These are phyloP conservation scores for Leuciscus idus DNA, from an alignment of 2,113 vertebrate species.

Conservation along the genomic window DNA sequence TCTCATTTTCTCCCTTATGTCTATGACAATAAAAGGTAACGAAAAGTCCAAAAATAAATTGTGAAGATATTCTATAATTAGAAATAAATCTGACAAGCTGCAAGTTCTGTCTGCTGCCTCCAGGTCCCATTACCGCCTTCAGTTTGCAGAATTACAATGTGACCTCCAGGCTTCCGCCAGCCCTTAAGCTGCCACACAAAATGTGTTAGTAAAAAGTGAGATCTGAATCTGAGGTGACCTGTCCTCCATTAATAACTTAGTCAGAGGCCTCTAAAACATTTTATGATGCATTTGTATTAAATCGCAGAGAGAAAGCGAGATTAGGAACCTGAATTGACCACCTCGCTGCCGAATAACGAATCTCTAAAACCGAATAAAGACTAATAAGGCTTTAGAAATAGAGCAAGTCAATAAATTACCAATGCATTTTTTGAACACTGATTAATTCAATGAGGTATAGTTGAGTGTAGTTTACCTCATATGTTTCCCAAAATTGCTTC, in stretches of 20 bases:
- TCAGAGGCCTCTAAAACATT: constrained; percentile 37
- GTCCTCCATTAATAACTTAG: constrained; percentile 40
- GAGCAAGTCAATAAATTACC: not conserved
- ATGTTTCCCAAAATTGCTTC: not conserved
- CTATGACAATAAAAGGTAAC: not conserved
- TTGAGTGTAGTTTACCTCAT: not conserved
- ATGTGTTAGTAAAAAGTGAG: not conserved
- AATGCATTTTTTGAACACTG: not conserved
- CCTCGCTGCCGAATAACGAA: not conserved
- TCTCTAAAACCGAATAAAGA: not conserved
- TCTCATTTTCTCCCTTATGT: not conserved
- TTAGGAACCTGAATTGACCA: not conserved
- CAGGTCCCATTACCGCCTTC: constrained; percentile 10
- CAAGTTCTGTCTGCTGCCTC: not conserved
- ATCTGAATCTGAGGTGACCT: constrained; percentile 37
- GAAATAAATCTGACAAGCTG: not conserved
- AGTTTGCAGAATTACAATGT: constrained; percentile 17
- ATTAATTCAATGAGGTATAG: not conserved
- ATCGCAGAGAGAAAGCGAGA: constrained; percentile 9
- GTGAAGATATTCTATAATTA: not conserved
- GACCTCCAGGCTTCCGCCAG: constrained; percentile 23
- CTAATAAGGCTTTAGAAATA: not conserved
- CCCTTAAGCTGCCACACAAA: constrained; percentile 22
- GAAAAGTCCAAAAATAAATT: not conserved
- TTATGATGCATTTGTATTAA: constrained; percentile 44